Conservation (phyloP, 2,797 vertebrate genomes). For the Enoplosus armatus region DNA sequence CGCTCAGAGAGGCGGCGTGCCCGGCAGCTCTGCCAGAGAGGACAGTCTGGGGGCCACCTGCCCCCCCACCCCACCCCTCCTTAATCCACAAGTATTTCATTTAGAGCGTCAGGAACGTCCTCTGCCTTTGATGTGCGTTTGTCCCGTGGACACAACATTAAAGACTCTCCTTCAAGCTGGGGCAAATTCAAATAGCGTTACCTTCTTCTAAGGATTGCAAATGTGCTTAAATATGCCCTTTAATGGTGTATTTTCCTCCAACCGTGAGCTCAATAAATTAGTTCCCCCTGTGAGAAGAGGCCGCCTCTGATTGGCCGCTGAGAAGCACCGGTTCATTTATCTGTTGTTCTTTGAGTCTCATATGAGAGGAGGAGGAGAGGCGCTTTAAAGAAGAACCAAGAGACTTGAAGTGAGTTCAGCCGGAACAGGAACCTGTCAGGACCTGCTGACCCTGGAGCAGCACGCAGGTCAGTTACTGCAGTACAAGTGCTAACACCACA, state of each 20-base stretch:
- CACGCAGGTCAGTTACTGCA: too few relatives aligned
- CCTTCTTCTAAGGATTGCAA: constrained; percentile 80
- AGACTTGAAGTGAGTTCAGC: background rate
- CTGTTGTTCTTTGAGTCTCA: constrained; percentile 58
- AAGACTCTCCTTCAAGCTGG: constrained; percentile 84
- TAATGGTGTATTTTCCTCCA: constrained; percentile 75
- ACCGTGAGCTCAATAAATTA: constrained; percentile 72
- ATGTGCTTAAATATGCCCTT: constrained; percentile 81
- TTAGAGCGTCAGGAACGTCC: constrained; percentile 73
- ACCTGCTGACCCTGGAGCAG: background rate
- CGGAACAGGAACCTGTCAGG: background rate
- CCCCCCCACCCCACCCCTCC: constrained; percentile 47
- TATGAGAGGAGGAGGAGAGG: background rate
- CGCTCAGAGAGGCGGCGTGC: constrained; percentile 70
- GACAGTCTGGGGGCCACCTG: constrained; percentile 81
- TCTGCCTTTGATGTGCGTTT: constrained; percentile 82
- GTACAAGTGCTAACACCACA: background rate
- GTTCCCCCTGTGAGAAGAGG: constrained; percentile 69
- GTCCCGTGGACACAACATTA: constrained; percentile 82
- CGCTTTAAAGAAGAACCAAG: constrained; percentile 1
- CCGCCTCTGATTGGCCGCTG: constrained; percentile 48
- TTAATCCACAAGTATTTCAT: constrained; percentile 78
- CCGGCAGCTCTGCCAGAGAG: constrained; percentile 76
- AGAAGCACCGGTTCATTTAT: constrained; percentile 49
- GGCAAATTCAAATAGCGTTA: constrained; percentile 78